Conservation (phyloP, 2,797 vertebrate genomes). For the Sebastes itinus region DNA sequence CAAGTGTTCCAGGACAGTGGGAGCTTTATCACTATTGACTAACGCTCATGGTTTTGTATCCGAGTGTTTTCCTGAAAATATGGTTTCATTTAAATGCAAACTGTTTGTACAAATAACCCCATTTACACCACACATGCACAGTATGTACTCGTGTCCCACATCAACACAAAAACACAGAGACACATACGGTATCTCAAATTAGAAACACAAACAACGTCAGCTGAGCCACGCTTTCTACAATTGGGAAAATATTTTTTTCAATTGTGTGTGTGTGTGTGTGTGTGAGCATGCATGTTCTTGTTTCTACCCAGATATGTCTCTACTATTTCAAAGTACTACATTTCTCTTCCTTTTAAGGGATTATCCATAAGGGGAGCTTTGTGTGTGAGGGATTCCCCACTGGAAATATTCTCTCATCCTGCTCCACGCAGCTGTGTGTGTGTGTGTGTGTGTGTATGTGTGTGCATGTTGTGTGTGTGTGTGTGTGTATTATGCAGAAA, state of each 20-base stretch:
- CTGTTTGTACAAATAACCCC: not conserved
- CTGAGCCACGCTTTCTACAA: not conserved
- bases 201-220: not conserved
- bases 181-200: not conserved
- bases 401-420: constrained; percentile 46
- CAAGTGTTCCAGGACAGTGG: not conserved
- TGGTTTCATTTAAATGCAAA: not conserved
- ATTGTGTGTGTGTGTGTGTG: not conserved
- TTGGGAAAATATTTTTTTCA: not conserved
- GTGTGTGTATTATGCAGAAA: constrained; percentile 18
- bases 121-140: not conserved
- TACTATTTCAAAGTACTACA: constrained; percentile 12
- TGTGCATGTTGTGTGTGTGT: not conserved
- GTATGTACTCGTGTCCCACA: not conserved
- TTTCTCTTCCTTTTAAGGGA: constrained; percentile 23
- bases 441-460: not conserved
- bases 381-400: constrained; percentile 41
- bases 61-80: not conserved
- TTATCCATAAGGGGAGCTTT: constrained; percentile 36
- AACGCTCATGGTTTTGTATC: not conserved
- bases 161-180: not conserved
- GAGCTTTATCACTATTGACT: not conserved
- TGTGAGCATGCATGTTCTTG: not conserved
- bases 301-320: constrained; percentile 6
- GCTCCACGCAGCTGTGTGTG: constrained; percentile 36